Conservation (phyloP, 2,888 invertebrate species). For the Endomychus coccineus region DNA sequence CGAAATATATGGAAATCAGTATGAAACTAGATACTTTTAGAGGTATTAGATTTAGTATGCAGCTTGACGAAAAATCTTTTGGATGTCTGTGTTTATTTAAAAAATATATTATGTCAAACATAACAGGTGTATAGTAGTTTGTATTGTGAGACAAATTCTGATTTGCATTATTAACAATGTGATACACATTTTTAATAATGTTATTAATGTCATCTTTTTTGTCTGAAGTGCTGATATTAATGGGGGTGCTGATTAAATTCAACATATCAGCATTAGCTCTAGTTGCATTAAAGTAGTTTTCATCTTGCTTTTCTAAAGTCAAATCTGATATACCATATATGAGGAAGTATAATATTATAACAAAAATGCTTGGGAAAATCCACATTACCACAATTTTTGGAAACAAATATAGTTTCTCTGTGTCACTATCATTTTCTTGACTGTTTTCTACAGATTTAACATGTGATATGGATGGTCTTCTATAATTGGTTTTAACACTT, state of each 20-base stretch:
- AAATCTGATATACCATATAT: constrained; percentile 3
- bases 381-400: constrained; percentile 9
- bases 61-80: constrained; percentile 15
- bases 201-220: constrained; percentile 28
- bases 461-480: constrained; percentile 5
- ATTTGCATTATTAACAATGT: constrained; percentile 28
- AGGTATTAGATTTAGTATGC: constrained; percentile 17
- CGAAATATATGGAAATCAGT: constrained; percentile 30
- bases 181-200: constrained; percentile 33
- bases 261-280: constrained; percentile 20
- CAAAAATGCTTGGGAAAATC: constrained; percentile 9
- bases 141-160: too few relatives aligned
- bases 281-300: constrained; percentile 17
- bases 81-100: constrained; percentile 18
- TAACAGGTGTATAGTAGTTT: constrained; percentile 16
- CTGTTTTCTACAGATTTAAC: constrained; percentile 5
- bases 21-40: constrained; percentile 33
- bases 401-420: neutral
- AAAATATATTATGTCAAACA: constrained; percentile 26
- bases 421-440: neutral
- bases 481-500: constrained; percentile 7
- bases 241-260: constrained; percentile 27
- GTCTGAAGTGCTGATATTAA: constrained; percentile 24
- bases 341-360: constrained; percentile 7
- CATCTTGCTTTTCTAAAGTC: neutral